Conservation (phyloP, 2,113 vertebrate species). For the Ceuthmochares aereus region DNA sequence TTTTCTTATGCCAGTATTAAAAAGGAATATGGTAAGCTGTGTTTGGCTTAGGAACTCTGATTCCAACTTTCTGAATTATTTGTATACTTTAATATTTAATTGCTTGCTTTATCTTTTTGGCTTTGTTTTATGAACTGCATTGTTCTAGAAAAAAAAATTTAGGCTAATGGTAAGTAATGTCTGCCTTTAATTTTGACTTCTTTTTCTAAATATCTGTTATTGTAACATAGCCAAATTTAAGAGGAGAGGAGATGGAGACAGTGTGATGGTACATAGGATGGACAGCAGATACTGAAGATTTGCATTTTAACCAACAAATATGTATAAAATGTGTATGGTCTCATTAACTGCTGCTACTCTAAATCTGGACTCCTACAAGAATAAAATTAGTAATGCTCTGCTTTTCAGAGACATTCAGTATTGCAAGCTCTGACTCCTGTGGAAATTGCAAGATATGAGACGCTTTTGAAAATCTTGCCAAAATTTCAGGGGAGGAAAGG, state of each 20-base stretch:
- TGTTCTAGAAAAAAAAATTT: background rate
- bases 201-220: background rate
- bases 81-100: background rate
- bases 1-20: background rate
- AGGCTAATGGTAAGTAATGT: background rate
- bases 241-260: background rate
- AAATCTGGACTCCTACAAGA: background rate
- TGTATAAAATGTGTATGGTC: background rate
- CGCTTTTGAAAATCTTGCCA: conserved; percentile 7
- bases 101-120: background rate
- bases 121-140: background rate
- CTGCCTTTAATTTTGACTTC: background rate
- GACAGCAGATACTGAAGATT: background rate
- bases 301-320: background rate
- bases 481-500: background rate
- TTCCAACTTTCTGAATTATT: background rate
- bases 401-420: background rate
- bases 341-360: background rate
- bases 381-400: background rate
- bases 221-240: background rate
- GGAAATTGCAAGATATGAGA: background rate
- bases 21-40: background rate
- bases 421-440: background rate
- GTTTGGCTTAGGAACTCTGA: background rate
- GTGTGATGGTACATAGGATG: background rate